These are phyloP conservation scores for Morbakka virulenta DNA, from an alignment of 30 jellyfish, hydroid and myxozoan genomes.

Conservation along the genomic window DNA sequence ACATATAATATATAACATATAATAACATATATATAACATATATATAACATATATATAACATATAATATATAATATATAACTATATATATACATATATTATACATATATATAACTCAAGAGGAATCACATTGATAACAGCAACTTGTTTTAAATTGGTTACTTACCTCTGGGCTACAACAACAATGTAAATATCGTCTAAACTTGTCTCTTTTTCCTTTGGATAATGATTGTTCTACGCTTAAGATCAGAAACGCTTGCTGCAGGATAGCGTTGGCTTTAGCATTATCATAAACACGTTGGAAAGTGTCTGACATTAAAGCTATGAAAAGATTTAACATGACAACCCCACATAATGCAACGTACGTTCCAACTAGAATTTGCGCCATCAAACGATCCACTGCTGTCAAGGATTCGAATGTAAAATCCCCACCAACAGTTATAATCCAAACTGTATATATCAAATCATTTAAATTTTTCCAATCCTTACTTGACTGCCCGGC, in stretches of 20 bases:
- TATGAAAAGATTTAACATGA: constrained; percentile 76
- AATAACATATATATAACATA: too few species aligned
- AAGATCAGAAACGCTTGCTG: constrained; percentile 77
- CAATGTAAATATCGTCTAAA: constrained; percentile 58
- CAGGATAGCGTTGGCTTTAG: constrained; percentile 94
- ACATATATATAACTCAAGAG: too few species aligned
- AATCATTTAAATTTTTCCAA: constrained; percentile 81
- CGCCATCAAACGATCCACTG: constrained; percentile 79
- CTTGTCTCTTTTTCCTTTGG: constrained; percentile 28
- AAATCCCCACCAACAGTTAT: constrained; percentile 92
- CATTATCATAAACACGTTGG: constrained; percentile 95
- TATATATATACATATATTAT: too few species aligned
- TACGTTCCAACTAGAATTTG: constrained; percentile 74
- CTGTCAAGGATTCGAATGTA: constrained; percentile 67
- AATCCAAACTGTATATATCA: constrained; percentile 84
- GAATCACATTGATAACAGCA: too few species aligned
- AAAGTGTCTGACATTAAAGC: constrained; percentile 98
- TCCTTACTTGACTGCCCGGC: constrained; percentile 66
- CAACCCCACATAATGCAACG: constrained; percentile 81
- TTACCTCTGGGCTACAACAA: constrained; percentile 83
- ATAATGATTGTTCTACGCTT: constrained; percentile 48
- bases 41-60: too few species aligned
- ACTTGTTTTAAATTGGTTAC: too few species aligned
- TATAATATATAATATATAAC: too few species aligned
- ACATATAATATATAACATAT: too few species aligned